Conservation (phyloP, 2,113 vertebrate genomes). For the Carassius gibelio region DNA sequence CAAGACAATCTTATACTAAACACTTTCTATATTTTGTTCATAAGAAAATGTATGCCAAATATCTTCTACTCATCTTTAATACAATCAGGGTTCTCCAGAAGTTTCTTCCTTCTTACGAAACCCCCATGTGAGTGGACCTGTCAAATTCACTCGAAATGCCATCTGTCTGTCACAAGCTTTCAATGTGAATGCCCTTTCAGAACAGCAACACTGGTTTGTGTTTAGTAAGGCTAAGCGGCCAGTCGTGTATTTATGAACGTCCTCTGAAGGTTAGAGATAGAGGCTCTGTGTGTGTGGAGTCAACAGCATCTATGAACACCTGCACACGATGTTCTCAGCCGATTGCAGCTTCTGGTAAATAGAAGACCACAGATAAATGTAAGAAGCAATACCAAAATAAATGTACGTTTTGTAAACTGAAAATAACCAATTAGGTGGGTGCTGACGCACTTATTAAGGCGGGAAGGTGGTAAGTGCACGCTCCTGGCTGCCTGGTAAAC, state of each 20-base stretch:
- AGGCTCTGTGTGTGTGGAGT: not conserved
- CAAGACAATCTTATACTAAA: not conserved
- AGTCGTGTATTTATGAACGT: not conserved
- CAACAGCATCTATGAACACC: not conserved
- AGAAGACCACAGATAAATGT: not conserved
- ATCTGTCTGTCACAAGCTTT: not conserved
- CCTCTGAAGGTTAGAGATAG: not conserved
- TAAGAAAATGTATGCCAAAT: not conserved
- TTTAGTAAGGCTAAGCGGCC: not conserved
- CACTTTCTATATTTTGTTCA: not conserved
- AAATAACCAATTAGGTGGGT: too few species aligned
- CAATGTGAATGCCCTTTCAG: not conserved
- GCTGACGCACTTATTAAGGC: too few species aligned
- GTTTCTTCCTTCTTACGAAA: not conserved
- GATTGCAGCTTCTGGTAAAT: not conserved
- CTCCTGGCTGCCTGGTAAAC: too few species aligned
- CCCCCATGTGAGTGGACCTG: not conserved
- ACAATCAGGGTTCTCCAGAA: not conserved
- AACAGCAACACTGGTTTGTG: not conserved
- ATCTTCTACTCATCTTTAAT: not conserved
- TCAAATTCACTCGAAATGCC: not conserved
- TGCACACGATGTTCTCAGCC: not conserved
- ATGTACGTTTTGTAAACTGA: not conserved
- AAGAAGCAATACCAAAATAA: not conserved
- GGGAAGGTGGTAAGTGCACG: too few species aligned